Evolutionary conservation across 2,797 vertebrate species (phyloP).

Genomic region (Cyclura pinguis): DNA sequence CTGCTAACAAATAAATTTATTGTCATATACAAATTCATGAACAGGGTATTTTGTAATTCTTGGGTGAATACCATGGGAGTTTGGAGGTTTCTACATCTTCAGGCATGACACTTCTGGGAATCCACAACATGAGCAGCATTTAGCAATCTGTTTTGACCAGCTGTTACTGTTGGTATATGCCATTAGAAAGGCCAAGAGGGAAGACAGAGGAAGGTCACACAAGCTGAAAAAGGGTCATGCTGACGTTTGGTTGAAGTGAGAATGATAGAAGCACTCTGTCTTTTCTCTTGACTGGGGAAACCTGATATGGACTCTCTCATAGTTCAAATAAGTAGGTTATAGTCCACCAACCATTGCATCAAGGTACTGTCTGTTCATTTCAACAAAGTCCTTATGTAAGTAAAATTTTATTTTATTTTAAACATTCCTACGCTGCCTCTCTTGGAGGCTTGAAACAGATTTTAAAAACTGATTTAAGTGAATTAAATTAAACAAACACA

Average conservation of each 20-base stretch:
- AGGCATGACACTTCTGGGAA: neutral
- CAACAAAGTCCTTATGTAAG: neutral
- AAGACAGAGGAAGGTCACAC: neutral
- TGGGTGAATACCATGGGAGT: neutral
- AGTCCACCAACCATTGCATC: neutral
- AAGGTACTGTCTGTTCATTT: neutral
- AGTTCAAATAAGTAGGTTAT: neutral
- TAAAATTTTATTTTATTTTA: neutral
- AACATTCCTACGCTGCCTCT: neutral
- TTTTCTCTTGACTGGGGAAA: neutral
- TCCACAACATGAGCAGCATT: slow-evolving; percentile 8
- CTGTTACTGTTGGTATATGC: neutral
- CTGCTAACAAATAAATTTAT: neutral
- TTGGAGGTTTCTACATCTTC: neutral
- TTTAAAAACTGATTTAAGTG: neutral
- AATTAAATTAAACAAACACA: neutral
- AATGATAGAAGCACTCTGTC: neutral
- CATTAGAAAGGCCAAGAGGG: neutral
- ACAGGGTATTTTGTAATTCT: neutral
- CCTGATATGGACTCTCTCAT: neutral
- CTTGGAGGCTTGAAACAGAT: neutral
- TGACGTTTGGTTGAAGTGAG: neutral
- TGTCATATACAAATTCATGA: neutral
- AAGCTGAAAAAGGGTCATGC: neutral
- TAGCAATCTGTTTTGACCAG: slow-evolving; percentile 23